A percentile compares a stretch with the other conserved stretches of the same genome.
Conservation (phyloP, 2,888 invertebrate genomes). For the Allacma fusca region DNA sequence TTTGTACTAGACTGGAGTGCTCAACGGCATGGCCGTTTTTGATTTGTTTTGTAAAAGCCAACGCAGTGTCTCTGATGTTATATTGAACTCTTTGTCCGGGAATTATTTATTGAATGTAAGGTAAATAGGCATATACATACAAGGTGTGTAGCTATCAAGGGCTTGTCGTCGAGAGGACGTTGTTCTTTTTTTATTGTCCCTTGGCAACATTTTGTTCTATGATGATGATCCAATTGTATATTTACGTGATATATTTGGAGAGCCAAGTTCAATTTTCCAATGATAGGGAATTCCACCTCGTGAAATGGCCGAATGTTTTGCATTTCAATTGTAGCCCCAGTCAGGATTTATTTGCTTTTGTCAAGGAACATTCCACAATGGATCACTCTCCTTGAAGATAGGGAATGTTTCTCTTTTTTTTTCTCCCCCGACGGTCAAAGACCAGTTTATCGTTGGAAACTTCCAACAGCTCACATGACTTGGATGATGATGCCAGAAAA, state of each 20-base stretch:
- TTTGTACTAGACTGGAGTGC: no score
- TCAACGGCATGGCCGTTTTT: no score
- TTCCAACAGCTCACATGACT: no score
- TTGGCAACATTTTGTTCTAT: background rate
- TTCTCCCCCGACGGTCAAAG: no score
- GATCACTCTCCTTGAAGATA: no score
- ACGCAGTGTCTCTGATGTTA: background rate
- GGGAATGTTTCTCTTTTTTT: no score
- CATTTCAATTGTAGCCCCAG: background rate
- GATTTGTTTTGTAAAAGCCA: no score
- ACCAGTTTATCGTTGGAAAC: no score
- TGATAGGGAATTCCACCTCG: background rate
- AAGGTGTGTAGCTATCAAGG: no score
- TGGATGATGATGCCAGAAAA: no score
- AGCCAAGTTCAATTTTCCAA: background rate
- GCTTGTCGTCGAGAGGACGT: background rate
- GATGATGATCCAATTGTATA: background rate
- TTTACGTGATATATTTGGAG: constrained; percentile 2
- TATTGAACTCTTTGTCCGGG: background rate
- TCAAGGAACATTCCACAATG: background rate
- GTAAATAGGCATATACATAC: no score
- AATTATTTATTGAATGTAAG: background rate
- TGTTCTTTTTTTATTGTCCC: background rate
- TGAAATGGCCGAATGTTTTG: background rate
- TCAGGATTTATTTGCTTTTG: background rate